phyloP scores from a whole-genome alignment of 2,888 invertebrate species.

The Aphidius colemani region DNA sequence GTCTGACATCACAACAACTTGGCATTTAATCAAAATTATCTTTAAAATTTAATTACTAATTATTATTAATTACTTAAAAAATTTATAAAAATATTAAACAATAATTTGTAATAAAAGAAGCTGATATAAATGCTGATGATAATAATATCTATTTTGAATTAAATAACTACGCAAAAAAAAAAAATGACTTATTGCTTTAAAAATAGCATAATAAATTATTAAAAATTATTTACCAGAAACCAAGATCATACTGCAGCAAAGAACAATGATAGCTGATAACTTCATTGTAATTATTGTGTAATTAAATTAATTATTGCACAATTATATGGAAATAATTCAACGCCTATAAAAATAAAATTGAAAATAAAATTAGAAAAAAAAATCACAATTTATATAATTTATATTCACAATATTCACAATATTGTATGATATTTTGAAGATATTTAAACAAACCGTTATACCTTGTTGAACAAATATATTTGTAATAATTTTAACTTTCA shows the following conservation, averaged over 20 bases:
- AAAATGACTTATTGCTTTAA: background rate
- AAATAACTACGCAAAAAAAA: slow-evolving; percentile 5
- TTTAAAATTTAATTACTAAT: background rate
- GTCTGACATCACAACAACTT: slow-evolving; percentile 4
- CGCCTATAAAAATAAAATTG: too few species aligned
- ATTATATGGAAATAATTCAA: background rate
- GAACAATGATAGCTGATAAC: slow-evolving; percentile 20
- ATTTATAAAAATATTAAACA: background rate
- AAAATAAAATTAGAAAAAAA: background rate
- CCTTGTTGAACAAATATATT: too few species aligned
- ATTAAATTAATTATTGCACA: slow-evolving; percentile 10
- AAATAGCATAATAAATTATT: background rate
- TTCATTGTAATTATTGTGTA: background rate
- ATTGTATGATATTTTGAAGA: too few species aligned
- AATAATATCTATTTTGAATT: background rate
- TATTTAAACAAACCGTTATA: too few species aligned
- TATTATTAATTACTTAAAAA: background rate
- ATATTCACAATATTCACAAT: too few species aligned
- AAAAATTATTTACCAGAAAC: slow-evolving; percentile 32
- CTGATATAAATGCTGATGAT: background rate
- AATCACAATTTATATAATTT: too few species aligned
- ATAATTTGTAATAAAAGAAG: background rate
- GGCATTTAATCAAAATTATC: background rate
- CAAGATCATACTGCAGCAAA: slow-evolving; percentile 30
- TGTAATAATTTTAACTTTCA: too few species aligned